Percentiles rank a stretch among this genome's conserved stretches.
These are phyloP conservation scores for Pegoplata infirma DNA, from an alignment of 2,888 invertebrate species.

Conservation along the genomic window DNA sequence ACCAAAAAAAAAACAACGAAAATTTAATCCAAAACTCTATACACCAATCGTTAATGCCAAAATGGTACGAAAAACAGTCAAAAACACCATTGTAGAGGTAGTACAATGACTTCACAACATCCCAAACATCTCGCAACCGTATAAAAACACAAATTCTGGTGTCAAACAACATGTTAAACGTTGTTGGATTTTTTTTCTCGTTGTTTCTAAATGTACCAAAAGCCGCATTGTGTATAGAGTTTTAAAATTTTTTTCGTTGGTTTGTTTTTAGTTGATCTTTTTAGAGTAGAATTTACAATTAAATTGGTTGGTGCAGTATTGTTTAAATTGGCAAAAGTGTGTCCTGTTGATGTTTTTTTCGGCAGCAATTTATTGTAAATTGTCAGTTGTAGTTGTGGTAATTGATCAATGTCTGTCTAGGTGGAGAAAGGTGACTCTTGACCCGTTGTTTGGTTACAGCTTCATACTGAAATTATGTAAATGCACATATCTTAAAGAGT, in stretches of 20 bases:
- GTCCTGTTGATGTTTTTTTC: slow-evolving; percentile 24
- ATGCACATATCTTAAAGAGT: no score
- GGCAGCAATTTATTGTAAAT: slow-evolving; percentile 36
- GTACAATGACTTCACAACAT: slow-evolving; percentile 50
- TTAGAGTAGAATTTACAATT: slow-evolving; percentile 50
- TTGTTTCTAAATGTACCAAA: background rate
- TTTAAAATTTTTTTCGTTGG: background rate
- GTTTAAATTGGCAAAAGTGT: slow-evolving; percentile 35
- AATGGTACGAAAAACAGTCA: background rate
- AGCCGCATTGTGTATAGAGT: slow-evolving; percentile 8
- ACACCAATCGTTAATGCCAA: slow-evolving; percentile 63
- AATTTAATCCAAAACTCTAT: slow-evolving; percentile 26
- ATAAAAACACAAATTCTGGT: slow-evolving; percentile 72
- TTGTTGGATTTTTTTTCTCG: slow-evolving; percentile 27
- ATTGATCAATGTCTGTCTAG: slow-evolving; percentile 51
- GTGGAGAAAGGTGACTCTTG: background rate
- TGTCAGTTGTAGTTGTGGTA: slow-evolving; percentile 32
- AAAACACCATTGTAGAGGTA: slow-evolving; percentile 28
- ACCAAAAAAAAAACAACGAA: slow-evolving; percentile 59
- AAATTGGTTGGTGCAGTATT: slow-evolving; percentile 48
- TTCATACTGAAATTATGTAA: no score
- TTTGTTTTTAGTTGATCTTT: slow-evolving; percentile 20
- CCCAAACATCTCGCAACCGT: slow-evolving; percentile 9
- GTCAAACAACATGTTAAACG: slow-evolving; percentile 73
- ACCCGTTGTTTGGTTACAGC: no score